These are phyloP conservation scores for Ips typographus DNA, from an alignment of 1,140 invertebrate genomes.

Conservation along the genomic window DNA sequence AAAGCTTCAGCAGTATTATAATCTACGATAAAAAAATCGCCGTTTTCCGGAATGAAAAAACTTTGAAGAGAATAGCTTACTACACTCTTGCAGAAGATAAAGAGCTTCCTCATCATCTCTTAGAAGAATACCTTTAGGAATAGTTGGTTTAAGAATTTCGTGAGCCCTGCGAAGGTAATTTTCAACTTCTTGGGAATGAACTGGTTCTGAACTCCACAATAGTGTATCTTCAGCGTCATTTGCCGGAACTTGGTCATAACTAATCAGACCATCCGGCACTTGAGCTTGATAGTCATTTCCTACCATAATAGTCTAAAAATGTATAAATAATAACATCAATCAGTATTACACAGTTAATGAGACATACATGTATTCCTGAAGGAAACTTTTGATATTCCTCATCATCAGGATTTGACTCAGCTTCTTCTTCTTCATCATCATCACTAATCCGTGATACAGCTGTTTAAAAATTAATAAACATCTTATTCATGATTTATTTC, in stretches of 20 bases:
- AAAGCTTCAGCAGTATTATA: slow-evolving; percentile 93
- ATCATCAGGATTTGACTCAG: slow-evolving; percentile 73
- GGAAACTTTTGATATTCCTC: slow-evolving; percentile 70
- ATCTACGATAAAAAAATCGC: slow-evolving; percentile 45
- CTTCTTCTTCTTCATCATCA: slow-evolving; percentile 72
- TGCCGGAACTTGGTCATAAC: slow-evolving; percentile 84
- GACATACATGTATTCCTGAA: slow-evolving; percentile 27
- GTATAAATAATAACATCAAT: not conserved
- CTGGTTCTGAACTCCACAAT: slow-evolving; percentile 84
- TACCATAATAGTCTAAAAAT: slow-evolving; percentile 84
- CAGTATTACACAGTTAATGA: not conserved
- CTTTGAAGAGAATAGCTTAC: slow-evolving; percentile 2
- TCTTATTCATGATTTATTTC: slow-evolving; percentile 51
- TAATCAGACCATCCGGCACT: slow-evolving; percentile 87
- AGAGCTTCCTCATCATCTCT: slow-evolving; percentile 94
- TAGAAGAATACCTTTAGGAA: slow-evolving; percentile 77
- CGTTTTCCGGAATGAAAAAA: too few relatives aligned
- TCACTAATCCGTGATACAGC: slow-evolving; percentile 65
- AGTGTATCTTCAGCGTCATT: slow-evolving; percentile 97
- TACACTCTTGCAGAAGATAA: slow-evolving; percentile 89
- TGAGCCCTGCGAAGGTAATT: slow-evolving; percentile 76
- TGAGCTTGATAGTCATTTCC: slow-evolving; percentile 91
- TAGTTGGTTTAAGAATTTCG: slow-evolving; percentile 59
- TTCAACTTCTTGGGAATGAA: slow-evolving; percentile 75
- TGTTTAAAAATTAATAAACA: slow-evolving; percentile 32